Evolutionary conservation across 1,140 invertebrate genomes (phyloP), one percentile per base, ranked within the genome.

Genomic region (Ceratitis capitata): DNA sequence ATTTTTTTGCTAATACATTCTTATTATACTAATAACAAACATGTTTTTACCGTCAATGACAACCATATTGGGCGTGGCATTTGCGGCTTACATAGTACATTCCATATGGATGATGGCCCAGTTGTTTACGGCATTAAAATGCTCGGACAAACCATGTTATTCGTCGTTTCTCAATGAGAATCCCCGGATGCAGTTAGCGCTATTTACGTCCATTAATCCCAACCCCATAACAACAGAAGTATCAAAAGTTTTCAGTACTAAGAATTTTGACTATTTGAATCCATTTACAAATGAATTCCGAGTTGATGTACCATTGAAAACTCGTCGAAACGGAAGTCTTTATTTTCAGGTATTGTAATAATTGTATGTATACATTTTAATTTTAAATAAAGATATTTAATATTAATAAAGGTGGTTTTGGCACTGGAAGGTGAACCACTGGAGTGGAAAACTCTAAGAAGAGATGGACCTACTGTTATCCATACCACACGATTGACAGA

Each of bases 321-420:
- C 96, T 1, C 92, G 95, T 12, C 94, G 95, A 58, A 98, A 97
- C 94, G 96, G 96, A 29, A 95, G 95, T 9, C 88, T 97, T 35
- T 96, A 93, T 88, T 92, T 97, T 86, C 95, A 96, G 90, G 92
- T 95, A 26, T 7, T n/a, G n/a, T n/a, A 82, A 23, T 78, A 61
- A 26, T n/a, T 78, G 6, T 12, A n/a, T 35, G 19, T 32, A 42
- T 39, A 45, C 12, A 12, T 26, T 82, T 49, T 26, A 23, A 47
- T 49, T n/a, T 2, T 47, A 1, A 5, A 19, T 7, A 42, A 42
- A 45, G 14, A 10, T 10, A 32, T 51, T 0, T 19, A 32, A 32
- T 82, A 23, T 49, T 23, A 4, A 3, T 83, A 14, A 14, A 84
- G 83, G 84, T 86, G 9, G 93, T 94, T 29, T 86, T 96, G 64